These are phyloP conservation scores for Thecocarcelia acutangulata DNA, from an alignment of 2,888 invertebrate species.

Conservation along the genomic window DNA sequence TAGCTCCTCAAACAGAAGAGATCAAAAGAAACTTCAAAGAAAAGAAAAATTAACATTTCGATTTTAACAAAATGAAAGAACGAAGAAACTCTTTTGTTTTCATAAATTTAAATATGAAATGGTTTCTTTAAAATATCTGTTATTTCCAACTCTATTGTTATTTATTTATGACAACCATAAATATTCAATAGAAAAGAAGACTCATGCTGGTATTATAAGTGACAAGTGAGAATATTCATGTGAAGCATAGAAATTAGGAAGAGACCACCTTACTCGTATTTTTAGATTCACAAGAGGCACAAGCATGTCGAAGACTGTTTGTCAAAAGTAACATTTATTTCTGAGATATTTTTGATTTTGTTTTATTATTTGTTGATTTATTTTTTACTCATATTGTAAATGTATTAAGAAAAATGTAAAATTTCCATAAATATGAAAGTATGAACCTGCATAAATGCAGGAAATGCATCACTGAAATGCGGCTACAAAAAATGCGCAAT, in stretches of 20 bases:
- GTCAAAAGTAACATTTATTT: constrained; percentile 56
- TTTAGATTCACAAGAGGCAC: too few species aligned
- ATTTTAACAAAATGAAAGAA: constrained; percentile 27
- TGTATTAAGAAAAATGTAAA: too few species aligned
- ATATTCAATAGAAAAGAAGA: constrained; percentile 36
- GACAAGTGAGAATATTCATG: constrained; percentile 15
- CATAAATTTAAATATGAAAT: neutral
- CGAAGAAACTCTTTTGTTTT: neutral
- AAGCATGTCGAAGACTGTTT: neutral
- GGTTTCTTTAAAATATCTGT: constrained; percentile 22
- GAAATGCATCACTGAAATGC: too few species aligned
- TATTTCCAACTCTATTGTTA: constrained; percentile 54
- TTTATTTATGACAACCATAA: constrained; percentile 59
- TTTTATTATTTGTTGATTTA: neutral
- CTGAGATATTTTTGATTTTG: constrained; percentile 41
- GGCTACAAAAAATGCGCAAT: too few species aligned
- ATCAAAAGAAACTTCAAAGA: constrained; percentile 31
- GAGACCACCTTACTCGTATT: constrained; percentile 40
- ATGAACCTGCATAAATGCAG: too few species aligned
- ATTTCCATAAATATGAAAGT: too few species aligned
- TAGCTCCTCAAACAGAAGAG: constrained; percentile 2
- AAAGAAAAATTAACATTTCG: neutral
- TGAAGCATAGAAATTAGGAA: constrained; percentile 10
- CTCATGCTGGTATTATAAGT: constrained; percentile 28
- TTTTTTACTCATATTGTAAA: too few species aligned